A percentile compares a stretch with the other conserved stretches of the same genome.
Evolutionary conservation across 2,888 invertebrate species (phyloP).

Genomic region (Leptinotarsa peninsularis): DNA sequence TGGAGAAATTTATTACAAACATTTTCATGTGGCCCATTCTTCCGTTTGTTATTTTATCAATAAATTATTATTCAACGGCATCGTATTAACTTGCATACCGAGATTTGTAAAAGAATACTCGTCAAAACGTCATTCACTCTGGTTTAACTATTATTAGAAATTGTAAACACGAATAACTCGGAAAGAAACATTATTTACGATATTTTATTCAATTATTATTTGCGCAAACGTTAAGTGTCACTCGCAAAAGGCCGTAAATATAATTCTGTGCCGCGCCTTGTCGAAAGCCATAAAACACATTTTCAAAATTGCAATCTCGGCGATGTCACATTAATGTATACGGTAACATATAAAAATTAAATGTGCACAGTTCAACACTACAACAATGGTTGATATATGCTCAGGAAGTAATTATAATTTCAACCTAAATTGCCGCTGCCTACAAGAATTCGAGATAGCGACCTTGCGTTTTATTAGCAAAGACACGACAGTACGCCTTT

Average conservation of each 20-base stretch:
- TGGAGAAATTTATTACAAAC: too few species aligned
- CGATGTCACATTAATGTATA: background rate
- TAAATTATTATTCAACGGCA: too few species aligned
- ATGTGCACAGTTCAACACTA: background rate
- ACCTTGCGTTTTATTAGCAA: slow-evolving; percentile 4
- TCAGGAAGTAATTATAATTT: slow-evolving; percentile 1
- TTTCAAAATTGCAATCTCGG: background rate
- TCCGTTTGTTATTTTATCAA: too few species aligned
- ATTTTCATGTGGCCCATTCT: too few species aligned
- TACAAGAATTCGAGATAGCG: background rate
- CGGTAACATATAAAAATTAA: background rate
- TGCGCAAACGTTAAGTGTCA: background rate
- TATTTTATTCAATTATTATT: background rate
- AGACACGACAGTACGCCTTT: background rate
- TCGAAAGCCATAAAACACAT: background rate
- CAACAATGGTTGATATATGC: background rate
- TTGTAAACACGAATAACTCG: background rate
- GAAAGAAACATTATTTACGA: background rate
- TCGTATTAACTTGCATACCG: too few species aligned
- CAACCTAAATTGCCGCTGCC: background rate
- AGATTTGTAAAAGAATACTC: too few species aligned
- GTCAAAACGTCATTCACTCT: too few species aligned
- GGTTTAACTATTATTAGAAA: too few species aligned
- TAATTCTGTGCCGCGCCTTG: background rate
- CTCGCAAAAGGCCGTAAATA: background rate